These are phyloP conservation scores for Tenualosa thibaudeaui DNA, from an alignment of 2,797 vertebrate species.

Conservation along the genomic window DNA sequence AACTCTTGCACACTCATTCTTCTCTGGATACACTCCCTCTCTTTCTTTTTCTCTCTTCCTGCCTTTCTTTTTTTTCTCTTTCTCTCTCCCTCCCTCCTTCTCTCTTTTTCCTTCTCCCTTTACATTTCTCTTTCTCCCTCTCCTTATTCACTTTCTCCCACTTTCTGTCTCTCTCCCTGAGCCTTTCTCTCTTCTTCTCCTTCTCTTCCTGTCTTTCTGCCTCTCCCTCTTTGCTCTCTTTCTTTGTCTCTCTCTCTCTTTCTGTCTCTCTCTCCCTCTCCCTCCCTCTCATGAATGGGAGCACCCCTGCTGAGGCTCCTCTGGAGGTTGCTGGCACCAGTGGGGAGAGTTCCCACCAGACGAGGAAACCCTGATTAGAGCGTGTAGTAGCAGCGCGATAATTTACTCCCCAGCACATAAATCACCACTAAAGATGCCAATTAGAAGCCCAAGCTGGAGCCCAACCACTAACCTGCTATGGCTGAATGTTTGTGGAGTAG, in stretches of 20 bases:
- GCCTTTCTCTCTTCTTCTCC: too few relatives aligned
- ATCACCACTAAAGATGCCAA: conserved; percentile 26
- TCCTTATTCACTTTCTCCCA: neutral
- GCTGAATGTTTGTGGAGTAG: conserved; percentile 39
- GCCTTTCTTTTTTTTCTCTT: neutral
- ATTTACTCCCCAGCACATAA: conserved; percentile 30
- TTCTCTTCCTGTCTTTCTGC: neutral
- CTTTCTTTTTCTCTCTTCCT: neutral
- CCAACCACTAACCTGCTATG: conserved; percentile 28
- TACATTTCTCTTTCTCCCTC: neutral
- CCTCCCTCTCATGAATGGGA: neutral
- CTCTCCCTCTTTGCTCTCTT: neutral
- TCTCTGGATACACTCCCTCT: conserved; percentile 25
- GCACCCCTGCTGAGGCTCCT: conserved; percentile 31
- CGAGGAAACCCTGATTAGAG: conserved; percentile 44
- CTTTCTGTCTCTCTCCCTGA: neutral
- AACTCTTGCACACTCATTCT: conserved; percentile 13
- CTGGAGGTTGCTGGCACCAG: conserved; percentile 38
- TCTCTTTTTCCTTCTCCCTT: neutral
- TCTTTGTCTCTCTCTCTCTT: neutral
- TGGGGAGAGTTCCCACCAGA: conserved; percentile 33
- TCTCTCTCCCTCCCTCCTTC: neutral
- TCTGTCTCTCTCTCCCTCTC: neutral
- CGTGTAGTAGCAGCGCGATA: conserved; percentile 25
- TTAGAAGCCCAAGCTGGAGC: conserved; percentile 36